A percentile compares a stretch with the other conserved stretches of the same genome.
Evolutionary conservation across 2,888 invertebrate genomes (phyloP).

Genomic region (Cephus rjabovi): DNA sequence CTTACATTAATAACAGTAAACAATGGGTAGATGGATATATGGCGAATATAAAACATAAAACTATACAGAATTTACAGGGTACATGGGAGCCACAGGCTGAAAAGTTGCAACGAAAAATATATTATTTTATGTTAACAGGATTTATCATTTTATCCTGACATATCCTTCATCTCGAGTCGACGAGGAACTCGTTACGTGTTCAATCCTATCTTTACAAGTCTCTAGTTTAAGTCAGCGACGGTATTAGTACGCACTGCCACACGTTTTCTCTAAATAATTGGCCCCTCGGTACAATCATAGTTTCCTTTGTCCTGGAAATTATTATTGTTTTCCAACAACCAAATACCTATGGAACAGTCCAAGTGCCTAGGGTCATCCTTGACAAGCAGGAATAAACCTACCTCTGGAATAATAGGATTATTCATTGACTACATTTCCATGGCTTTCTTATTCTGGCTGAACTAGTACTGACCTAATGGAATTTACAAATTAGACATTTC

Average conservation of each 20-base stretch:
- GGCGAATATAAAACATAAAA: constrained; percentile 51
- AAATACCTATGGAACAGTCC: neutral
- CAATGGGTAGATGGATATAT: constrained; percentile 19
- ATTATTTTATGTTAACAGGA: constrained; percentile 11
- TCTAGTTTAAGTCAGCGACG: constrained; percentile 18
- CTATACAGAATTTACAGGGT: constrained; percentile 55
- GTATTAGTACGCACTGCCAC: constrained; percentile 20
- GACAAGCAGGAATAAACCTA: neutral
- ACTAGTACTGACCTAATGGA: no score
- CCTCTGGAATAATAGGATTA: neutral
- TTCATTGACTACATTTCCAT: no score
- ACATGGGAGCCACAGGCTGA: constrained; percentile 37
- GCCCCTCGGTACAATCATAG: constrained; percentile 38
- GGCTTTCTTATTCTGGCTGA: no score
- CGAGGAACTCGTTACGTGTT: neutral
- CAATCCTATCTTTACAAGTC: constrained; percentile 26
- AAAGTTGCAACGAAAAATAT: constrained; percentile 36
- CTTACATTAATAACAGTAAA: constrained; percentile 7
- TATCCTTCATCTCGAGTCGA: neutral
- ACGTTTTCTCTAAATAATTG: constrained; percentile 33
- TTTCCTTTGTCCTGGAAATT: neutral
- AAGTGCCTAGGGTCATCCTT: neutral
- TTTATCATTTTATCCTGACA: constrained; percentile 10
- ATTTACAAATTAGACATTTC: no score
- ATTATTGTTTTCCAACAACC: neutral